phyloP scores from a whole-genome alignment of 2,888 invertebrate genomes.

The Drosophila limbata region DNA sequence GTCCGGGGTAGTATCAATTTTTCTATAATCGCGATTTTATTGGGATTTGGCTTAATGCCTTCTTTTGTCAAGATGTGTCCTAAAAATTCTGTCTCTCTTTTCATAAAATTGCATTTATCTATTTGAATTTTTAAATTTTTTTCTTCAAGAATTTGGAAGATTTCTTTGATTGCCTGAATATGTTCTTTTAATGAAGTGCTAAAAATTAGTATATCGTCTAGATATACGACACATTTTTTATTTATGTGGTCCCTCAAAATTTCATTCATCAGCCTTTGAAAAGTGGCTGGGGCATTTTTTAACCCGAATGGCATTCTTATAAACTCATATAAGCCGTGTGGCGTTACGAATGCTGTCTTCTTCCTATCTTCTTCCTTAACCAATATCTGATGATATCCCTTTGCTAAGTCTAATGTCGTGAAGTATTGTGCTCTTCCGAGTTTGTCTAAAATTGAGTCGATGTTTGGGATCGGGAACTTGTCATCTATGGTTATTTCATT shows the following conservation, averaged over 20 bases:
- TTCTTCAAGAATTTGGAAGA: slow-evolving; percentile 4
- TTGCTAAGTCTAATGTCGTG: slow-evolving; percentile 48
- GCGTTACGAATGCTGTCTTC: slow-evolving; percentile 10
- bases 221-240: neutral
- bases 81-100: too few relatives aligned
- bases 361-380: slow-evolving; percentile 29
- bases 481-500: slow-evolving; percentile 22
- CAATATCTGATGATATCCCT: slow-evolving; percentile 38
- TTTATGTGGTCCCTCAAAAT: slow-evolving; percentile 3
- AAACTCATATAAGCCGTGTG: slow-evolving; percentile 5
- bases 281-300: slow-evolving; percentile 10
- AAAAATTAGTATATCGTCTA: slow-evolving; percentile 14
- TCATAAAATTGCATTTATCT: neutral
- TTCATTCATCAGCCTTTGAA: slow-evolving; percentile 11
- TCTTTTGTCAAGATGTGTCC: too few relatives aligned
- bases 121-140: slow-evolving; percentile 6
- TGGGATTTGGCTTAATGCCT: too few relatives aligned
- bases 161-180: neutral
- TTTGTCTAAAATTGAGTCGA: slow-evolving; percentile 45
- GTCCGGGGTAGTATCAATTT: too few relatives aligned
- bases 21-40: too few relatives aligned
- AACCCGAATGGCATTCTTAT: slow-evolving; percentile 10
- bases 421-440: slow-evolving; percentile 54
- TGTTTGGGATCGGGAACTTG: slow-evolving; percentile 41
- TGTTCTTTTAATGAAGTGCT: slow-evolving; percentile 7